Conservation (phyloP, 2,888 invertebrate species). For the Clunio marinus region DNA sequence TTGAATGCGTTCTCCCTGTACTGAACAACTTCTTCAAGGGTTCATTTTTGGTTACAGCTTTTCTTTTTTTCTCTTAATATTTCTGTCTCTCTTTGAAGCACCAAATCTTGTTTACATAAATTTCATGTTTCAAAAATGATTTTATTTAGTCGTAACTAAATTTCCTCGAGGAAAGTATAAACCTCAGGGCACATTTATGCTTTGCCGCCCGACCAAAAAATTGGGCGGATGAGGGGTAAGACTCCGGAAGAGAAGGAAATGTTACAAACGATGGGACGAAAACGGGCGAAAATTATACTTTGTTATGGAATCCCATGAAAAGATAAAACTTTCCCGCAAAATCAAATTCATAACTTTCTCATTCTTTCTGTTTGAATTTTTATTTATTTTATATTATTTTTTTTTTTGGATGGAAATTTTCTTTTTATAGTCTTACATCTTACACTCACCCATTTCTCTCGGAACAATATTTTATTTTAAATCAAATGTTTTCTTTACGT, state of each 20-base stretch:
- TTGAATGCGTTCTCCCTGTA: constrained; percentile 31
- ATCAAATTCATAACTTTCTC: constrained; percentile 37
- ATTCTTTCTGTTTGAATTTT: too few relatives aligned
- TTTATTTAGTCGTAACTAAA: not conserved
- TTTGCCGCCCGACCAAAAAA: not conserved
- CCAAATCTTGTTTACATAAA: too few relatives aligned
- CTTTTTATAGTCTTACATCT: not conserved
- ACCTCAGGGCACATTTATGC: not conserved
- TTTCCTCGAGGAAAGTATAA: not conserved
- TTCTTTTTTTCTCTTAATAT: not conserved
- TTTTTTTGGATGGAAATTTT: not conserved
- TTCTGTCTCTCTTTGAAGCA: not conserved
- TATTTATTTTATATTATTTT: too few relatives aligned
- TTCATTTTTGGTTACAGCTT: not conserved
- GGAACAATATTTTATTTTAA: not conserved
- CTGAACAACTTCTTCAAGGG: not conserved
- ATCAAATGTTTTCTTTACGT: not conserved
- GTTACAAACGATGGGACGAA: not conserved
- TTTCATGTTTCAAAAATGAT: constrained; percentile 5
- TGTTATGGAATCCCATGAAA: not conserved
- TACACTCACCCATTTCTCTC: too few relatives aligned
- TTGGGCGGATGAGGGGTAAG: not conserved
- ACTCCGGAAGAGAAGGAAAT: not conserved
- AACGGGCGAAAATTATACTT: constrained; percentile 11
- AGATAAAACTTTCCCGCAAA: constrained; percentile 17